These are phyloP conservation scores for Cydia strobilella DNA, from an alignment of 1,140 invertebrate species.

Conservation along the genomic window DNA sequence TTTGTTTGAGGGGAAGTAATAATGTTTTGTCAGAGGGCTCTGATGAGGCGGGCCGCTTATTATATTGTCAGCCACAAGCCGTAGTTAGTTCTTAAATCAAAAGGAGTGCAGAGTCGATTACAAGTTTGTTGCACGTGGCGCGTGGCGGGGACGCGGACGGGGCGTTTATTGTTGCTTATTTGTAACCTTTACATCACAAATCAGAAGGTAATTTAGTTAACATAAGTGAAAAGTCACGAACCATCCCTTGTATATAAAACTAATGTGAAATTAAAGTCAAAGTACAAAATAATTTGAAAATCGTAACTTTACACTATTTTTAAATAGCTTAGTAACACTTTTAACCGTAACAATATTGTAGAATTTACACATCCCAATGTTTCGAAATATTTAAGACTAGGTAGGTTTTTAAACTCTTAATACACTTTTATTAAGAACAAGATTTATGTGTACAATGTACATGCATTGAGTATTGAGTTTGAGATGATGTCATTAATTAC, in stretches of 20 bases:
- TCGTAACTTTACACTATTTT: too few relatives aligned
- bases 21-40: slow-evolving; percentile 13
- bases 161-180: background rate
- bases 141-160: background rate
- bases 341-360: too few relatives aligned
- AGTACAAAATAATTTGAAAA: too few relatives aligned
- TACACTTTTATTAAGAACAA: too few relatives aligned
- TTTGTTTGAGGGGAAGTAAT: background rate
- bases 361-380: too few relatives aligned
- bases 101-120: slow-evolving; percentile 24
- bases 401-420: too few relatives aligned
- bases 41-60: slow-evolving; percentile 30
- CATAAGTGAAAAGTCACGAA: background rate
- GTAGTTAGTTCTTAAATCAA: background rate
- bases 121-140: background rate
- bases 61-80: slow-evolving; percentile 28
- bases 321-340: too few relatives aligned
- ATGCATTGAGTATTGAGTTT: too few relatives aligned
- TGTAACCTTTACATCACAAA: slow-evolving; percentile 2
- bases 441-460: too few relatives aligned
- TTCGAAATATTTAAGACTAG: too few relatives aligned
- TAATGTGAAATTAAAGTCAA: background rate
- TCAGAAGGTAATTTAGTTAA: background rate
- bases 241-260: background rate
- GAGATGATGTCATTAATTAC: too few relatives aligned